Conservation (phyloP, 2,797 vertebrate species). For the Coccyzus lansbergi region DNA sequence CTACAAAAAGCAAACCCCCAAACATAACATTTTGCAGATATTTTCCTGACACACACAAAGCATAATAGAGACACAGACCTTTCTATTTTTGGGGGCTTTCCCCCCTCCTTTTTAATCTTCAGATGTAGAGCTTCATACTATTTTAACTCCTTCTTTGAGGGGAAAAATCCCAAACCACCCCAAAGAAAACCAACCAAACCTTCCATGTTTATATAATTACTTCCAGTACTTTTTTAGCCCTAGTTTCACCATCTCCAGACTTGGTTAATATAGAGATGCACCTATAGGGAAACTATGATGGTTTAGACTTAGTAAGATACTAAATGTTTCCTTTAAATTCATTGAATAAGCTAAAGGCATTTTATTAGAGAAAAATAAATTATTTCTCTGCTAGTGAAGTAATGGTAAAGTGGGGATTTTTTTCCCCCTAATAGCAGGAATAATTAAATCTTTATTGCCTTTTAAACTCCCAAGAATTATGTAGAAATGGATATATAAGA, state of each 20-base stretch:
- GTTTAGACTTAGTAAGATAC: not conserved
- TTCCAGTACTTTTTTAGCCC: not conserved
- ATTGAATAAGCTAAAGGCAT: not conserved
- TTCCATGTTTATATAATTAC: not conserved
- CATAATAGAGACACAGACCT: rapidly evolving
- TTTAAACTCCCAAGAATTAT: not conserved
- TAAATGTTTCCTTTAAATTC: not conserved
- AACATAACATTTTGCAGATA: not conserved
- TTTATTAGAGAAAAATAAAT: not conserved
- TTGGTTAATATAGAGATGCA: not conserved
- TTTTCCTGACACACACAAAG: not conserved
- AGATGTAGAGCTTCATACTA: not conserved
- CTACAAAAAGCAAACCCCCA: not conserved
- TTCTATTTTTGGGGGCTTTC: not conserved
- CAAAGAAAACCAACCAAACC: not conserved
- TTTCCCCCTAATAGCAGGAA: not conserved
- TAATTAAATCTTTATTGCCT: not conserved
- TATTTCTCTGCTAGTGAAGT: not conserved
- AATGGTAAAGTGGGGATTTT: not conserved
- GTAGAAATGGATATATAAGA: not conserved
- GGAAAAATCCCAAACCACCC: not conserved
- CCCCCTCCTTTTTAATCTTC: not conserved
- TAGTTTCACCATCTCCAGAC: not conserved
- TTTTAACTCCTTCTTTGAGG: not conserved
- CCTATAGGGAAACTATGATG: not conserved